A percentile compares a stretch with the other conserved stretches of the same genome.
These are phyloP conservation scores for Netelia melanura DNA, from an alignment of 2,888 invertebrate genomes.

Conservation along the genomic window DNA sequence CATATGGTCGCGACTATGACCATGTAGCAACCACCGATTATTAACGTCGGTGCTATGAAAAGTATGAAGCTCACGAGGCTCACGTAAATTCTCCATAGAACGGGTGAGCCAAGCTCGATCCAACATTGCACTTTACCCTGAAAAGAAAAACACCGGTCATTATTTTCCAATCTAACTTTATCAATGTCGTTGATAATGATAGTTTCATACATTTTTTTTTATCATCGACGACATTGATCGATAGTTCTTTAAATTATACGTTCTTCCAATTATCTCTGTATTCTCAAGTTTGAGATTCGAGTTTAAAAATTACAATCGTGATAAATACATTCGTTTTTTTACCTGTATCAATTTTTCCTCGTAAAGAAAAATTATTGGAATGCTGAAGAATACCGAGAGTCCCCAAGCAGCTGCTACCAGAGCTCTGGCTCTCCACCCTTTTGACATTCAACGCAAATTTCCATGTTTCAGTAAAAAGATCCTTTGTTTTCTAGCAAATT, in stretches of 20 bases:
- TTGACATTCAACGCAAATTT: neutral
- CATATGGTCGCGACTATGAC: slow-evolving; percentile 97
- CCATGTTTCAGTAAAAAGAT: neutral
- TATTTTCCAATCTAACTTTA: neutral
- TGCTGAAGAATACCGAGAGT: slow-evolving; percentile 92
- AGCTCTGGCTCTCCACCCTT: slow-evolving; percentile 94
- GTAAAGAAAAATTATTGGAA: slow-evolving; percentile 93
- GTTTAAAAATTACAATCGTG: neutral
- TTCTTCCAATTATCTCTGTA: no score
- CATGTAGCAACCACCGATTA: slow-evolving; percentile 95
- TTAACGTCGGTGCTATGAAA: slow-evolving; percentile 94
- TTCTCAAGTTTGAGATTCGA: no score
- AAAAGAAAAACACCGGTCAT: slow-evolving; percentile 21
- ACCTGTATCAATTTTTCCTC: slow-evolving; percentile 91
- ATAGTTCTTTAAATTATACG: no score
- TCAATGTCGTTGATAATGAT: no score
- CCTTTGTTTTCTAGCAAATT: neutral
- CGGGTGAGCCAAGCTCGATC: slow-evolving; percentile 92
- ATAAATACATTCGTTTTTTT: slow-evolving; percentile 69
- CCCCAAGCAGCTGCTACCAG: slow-evolving; percentile 94
- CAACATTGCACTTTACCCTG: slow-evolving; percentile 90
- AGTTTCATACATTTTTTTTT: no score
- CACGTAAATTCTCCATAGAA: slow-evolving; percentile 96
- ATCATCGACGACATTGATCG: no score
- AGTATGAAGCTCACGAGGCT: slow-evolving; percentile 92